phyloP scores from a whole-genome alignment of 2,888 invertebrate genomes.

The Sabellastarte sp. region DNA sequence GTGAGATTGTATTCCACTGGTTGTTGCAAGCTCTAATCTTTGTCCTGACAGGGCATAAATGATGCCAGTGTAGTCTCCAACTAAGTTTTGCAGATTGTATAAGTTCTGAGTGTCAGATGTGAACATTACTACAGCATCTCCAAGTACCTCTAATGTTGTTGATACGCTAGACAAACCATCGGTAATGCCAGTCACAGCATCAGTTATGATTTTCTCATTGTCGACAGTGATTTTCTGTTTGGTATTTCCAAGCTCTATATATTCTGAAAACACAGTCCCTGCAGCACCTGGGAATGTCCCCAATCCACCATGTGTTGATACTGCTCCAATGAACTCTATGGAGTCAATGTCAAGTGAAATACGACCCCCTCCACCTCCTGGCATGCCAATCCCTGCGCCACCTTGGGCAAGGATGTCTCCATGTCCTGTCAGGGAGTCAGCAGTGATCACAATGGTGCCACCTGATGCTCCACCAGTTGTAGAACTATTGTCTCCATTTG shows the following conservation, averaged over 20 bases:
- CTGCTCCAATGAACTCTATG: slow-evolving; percentile 27
- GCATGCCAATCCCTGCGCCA: slow-evolving; percentile 15
- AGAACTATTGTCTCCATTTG: slow-evolving; percentile 4
- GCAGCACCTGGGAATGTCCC: slow-evolving; percentile 32
- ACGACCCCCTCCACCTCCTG: slow-evolving; percentile 37
- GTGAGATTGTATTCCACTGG: slow-evolving; percentile 35
- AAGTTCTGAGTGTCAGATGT: background rate
- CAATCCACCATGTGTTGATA: slow-evolving; percentile 30
- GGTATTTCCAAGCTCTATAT: slow-evolving; percentile 23
- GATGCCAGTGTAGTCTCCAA: slow-evolving; percentile 35
- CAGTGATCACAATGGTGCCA: slow-evolving; percentile 31
- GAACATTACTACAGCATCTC: background rate
- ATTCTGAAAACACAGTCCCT: slow-evolving; percentile 35
- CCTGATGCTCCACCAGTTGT: slow-evolving; percentile 29
- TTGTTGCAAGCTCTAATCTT: slow-evolving; percentile 30
- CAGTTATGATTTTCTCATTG: slow-evolving; percentile 21
- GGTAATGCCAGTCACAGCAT: slow-evolving; percentile 2
- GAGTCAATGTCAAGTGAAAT: slow-evolving; percentile 26
- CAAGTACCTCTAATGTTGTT: background rate
- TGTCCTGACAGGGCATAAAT: slow-evolving; percentile 27
- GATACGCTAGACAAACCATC: background rate
- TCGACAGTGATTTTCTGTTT: slow-evolving; percentile 23
- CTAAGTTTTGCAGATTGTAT: slow-evolving; percentile 21
- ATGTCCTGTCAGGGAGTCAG: slow-evolving; percentile 32
- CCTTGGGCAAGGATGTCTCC: slow-evolving; percentile 33